phyloP scores from a whole-genome alignment of 2,113 vertebrate species.

The Coracopsis vasa region DNA sequence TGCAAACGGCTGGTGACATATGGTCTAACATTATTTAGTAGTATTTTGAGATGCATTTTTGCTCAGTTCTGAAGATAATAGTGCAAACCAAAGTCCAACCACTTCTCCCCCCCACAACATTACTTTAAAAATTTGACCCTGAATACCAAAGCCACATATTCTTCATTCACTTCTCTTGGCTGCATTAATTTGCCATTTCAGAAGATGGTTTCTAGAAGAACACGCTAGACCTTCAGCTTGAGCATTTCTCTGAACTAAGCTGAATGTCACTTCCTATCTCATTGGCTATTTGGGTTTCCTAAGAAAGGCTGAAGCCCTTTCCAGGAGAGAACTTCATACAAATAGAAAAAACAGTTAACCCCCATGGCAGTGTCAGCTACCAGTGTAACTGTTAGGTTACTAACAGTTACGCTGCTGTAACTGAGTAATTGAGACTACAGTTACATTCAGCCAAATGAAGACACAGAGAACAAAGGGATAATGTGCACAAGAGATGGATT shows the following conservation, averaged over 20 bases:
- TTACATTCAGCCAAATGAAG: neutral
- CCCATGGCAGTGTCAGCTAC: neutral
- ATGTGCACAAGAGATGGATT: fast-evolving
- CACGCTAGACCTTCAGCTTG: neutral
- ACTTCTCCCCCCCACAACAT: neutral
- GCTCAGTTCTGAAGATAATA: neutral
- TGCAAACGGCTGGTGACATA: neutral
- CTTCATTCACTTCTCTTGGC: too few relatives aligned
- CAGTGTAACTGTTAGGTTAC: neutral
- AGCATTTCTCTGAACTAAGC: neutral
- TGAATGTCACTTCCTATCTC: neutral
- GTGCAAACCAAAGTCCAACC: neutral
- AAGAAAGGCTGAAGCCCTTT: neutral
- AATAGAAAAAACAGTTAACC: neutral
- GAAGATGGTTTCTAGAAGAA: neutral
- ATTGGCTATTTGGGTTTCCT: neutral
- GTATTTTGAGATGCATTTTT: neutral
- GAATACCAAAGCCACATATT: neutral
- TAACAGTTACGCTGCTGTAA: neutral
- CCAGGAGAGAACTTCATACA: neutral
- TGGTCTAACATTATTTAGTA: neutral
- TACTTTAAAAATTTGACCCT: neutral
- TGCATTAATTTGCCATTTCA: neutral
- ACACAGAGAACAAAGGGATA: neutral
- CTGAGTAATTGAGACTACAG: neutral